These are phyloP conservation scores for Syrphus vitripennis DNA, from an alignment of 2,888 invertebrate species.

Conservation along the genomic window DNA sequence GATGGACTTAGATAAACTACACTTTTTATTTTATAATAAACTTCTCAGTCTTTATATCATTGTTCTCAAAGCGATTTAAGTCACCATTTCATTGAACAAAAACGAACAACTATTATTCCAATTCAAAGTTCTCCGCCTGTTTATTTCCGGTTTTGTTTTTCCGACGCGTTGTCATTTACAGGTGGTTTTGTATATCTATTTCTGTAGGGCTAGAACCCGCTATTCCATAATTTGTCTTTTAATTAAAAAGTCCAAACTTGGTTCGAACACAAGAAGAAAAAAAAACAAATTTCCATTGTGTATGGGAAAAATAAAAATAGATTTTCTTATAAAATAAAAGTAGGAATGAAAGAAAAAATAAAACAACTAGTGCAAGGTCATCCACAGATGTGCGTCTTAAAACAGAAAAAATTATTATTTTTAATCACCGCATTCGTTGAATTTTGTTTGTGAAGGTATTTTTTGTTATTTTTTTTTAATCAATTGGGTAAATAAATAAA, in stretches of 20 bases:
- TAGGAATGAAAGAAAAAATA: not conserved
- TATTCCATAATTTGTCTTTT: not conserved
- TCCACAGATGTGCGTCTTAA: conserved; percentile 45
- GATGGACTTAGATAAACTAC: no score
- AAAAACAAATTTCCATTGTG: not conserved
- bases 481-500: conserved; percentile 49
- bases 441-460: not conserved
- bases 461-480: conserved; percentile 15
- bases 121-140: conserved; percentile 37
- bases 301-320: conserved; percentile 31
- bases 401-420: conserved; percentile 45
- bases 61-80: no score
- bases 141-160: conserved; percentile 19
- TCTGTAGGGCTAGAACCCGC: not conserved
- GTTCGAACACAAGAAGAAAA: no score
- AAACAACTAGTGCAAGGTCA: conserved; percentile 61
- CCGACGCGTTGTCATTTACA: not conserved
- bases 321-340: conserved; percentile 34
- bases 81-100: not conserved
- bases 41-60: no score
- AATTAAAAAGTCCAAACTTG: conserved; percentile 34
- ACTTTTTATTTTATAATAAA: no score
- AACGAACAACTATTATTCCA: conserved; percentile 12
- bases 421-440: not conserved
- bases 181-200: not conserved